Base-by-base conservation (phyloP, 2,797 vertebrate species). In the Acanthornis magna region DNA sequence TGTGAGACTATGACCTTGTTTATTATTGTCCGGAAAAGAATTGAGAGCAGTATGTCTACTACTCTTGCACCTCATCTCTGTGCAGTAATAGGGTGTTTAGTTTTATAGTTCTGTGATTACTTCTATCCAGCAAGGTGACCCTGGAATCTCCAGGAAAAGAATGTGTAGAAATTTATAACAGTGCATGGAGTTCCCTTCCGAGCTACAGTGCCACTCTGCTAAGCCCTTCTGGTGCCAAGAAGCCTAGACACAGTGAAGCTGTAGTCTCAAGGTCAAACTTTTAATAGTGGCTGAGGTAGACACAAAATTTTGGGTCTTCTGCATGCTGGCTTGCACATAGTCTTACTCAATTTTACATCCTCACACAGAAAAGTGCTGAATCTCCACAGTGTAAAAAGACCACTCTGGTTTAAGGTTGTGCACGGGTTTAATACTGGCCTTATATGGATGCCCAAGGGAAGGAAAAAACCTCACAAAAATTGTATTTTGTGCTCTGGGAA, bases 391-490 rank as follows among this genome's bases (percentile, higher is more conserved):
- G 2, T 38, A 66, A 58, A 45, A 86, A 42, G 29, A 47, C 9
- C 7, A 13, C 42, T 50, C 13, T 29, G 16, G 2, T 26, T 16
- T 48, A 57, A 72, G 10, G 7, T 9, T 58, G 32, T n/a, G 8
- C 11, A 16, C 47, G 51, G 10, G 5, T 80, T 80, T 48, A 67
- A 68, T 65, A 32, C 7, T 36, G 36, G 25, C 23, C 27, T 65
- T 18, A 29, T 21, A n/a, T 3, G 2, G 15, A 26, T 66, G 30
- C 25, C 27, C 19, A 73, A 50, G 7, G 5, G 57, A 66, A 74
- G 10, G 14, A 90, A 80, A 53, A 27, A 11, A 0, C 0, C 3
- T 54, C 21, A 9, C 3, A 32, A 32, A 61, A 54, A 29, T 6
- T 68, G 16, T 29, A 43, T 65, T 88, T 55, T 4, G 2, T 48